Conservation (phyloP, 2,113 vertebrate species). For the Amblyopsis rosae region DNA sequence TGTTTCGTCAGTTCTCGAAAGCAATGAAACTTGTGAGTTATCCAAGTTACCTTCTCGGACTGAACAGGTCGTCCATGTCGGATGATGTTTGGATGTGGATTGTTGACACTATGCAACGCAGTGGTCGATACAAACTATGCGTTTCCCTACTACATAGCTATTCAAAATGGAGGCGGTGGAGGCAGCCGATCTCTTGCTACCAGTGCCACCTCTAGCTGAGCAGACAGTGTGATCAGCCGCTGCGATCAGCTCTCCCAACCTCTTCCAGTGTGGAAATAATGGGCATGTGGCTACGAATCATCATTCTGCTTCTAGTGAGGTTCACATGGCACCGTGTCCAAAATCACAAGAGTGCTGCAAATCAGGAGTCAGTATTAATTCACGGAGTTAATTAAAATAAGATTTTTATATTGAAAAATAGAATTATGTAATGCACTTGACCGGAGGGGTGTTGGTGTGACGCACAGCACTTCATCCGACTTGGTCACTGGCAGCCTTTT, state of each 20-base stretch:
- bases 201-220: constrained; percentile 80
- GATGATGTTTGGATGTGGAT: constrained; percentile 75
- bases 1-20: background rate
- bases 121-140: constrained; percentile 79
- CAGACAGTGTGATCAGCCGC: constrained; percentile 44
- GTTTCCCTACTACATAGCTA: constrained; percentile 82
- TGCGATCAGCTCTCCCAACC: constrained; percentile 55
- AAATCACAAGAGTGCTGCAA: too few relatives aligned
- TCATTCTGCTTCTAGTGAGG: too few relatives aligned
- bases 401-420: too few relatives aligned
- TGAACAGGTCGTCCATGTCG: constrained; percentile 95
- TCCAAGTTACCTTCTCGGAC: constrained; percentile 93
- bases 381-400: too few relatives aligned
- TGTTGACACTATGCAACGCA: constrained; percentile 79
- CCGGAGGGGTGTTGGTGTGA: too few relatives aligned
- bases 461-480: too few relatives aligned
- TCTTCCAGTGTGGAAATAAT: too few relatives aligned
- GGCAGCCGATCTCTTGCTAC: constrained; percentile 81
- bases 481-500: too few relatives aligned
- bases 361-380: too few relatives aligned
- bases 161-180: constrained; percentile 99
- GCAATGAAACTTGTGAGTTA: constrained; percentile 46
- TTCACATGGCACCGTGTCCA: too few relatives aligned
- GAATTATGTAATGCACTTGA: too few relatives aligned
- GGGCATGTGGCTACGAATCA: too few relatives aligned